Evolutionary conservation across 2,113 vertebrate species (phyloP).

Genomic region (Heterocephalus glaber): DNA sequence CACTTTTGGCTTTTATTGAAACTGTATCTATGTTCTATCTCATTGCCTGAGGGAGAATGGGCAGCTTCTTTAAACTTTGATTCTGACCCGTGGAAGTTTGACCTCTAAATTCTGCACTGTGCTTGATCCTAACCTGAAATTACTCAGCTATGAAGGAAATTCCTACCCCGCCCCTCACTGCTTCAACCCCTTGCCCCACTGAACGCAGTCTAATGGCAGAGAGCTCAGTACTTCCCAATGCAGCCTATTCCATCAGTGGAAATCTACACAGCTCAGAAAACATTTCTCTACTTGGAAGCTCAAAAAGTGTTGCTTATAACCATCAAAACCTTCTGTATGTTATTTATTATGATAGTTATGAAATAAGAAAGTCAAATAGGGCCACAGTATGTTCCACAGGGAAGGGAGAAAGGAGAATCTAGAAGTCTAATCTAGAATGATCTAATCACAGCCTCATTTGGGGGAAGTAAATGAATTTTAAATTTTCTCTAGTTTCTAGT

Average conservation of each 20-base stretch:
- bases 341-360: conserved; percentile 9
- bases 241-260: neutral
- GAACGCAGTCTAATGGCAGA: neutral
- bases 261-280: neutral
- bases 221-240: neutral
- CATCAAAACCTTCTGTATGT: neutral
- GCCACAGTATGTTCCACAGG: neutral
- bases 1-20: neutral
- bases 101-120: neutral
- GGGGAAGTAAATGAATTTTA: neutral
- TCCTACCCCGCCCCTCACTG: neutral
- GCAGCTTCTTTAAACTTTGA: neutral
- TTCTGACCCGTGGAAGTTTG: neutral
- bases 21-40: neutral
- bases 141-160: neutral
- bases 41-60: neutral
- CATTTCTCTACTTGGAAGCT: neutral
- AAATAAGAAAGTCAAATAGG: neutral
- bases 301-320: neutral
- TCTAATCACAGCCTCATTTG: neutral
- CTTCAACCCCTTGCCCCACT: neutral
- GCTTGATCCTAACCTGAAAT: neutral
- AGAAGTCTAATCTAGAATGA: neutral
- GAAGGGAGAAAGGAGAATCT: neutral
- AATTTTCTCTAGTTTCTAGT: neutral